Evolutionary conservation across 2,888 invertebrate genomes (phyloP), one percentile per base, ranked within the genome.

Genomic region (Dilophus febrilis): DNA sequence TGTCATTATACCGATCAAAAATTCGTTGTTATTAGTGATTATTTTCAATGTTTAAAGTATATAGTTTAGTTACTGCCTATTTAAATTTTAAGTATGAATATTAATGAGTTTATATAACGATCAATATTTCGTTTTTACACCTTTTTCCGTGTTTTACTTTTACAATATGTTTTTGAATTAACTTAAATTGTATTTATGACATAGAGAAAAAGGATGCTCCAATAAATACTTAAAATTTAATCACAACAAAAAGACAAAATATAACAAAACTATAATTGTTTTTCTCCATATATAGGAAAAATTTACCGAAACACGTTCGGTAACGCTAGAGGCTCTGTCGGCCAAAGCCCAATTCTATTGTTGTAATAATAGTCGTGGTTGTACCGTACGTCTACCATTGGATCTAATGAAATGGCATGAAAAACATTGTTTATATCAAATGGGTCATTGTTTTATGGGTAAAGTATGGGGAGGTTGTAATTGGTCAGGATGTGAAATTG

Each of bases 321-420:
- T 64, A 35, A 70, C 70, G 0, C 56, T 73, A 33, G 73, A 73
- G 48, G 71, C 73, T 0, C 52, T 73, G 31, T 71, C 71, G 32
- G 67, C 68, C 44, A 73, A 73, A 52, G 65, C 72, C 4, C 56
- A 72, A 40, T 73, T 72, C 43, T 70, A 71, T 1, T 73, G 73
- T 53, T 65, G 64, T 13, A 69, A 73, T 47, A 49, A 54, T 0
- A 39, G 51, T 3, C 57, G 55, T 2, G 72, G 72, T n/a, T 73
- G 73, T 46, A 64, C 64, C 2, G 69, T 68, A 40, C 67, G 70
- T 36, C 61, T 71, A 10, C 68, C 67, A 1, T 55, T 70, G 13
- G 59, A 66, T 2, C 49, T 66, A 18, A 54, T 73, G 10, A 67
- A 68, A 33, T 69, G 67, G 51, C 73, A 73, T 46, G 60, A 61